A percentile compares a stretch with the other conserved stretches of the same genome.
Conservation (phyloP, 1,140 invertebrate species). For the Neotoxoptera formosana region DNA sequence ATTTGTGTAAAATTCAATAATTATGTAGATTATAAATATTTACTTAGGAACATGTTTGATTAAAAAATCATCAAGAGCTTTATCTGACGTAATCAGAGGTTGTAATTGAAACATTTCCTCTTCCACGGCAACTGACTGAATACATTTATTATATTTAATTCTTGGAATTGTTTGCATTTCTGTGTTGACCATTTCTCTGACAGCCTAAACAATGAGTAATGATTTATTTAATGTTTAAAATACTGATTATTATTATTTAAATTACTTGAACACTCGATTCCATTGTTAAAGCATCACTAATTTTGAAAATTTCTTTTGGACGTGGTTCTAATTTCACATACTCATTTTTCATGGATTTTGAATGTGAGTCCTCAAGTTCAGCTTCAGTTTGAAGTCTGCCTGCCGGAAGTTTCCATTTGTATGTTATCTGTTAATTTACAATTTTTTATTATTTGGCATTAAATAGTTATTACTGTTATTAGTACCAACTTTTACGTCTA, state of each 20-base stretch:
- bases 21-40: not conserved
- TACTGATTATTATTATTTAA: not conserved
- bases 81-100: not conserved
- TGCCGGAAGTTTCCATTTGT: conserved; percentile 35
- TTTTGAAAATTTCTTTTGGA: not conserved
- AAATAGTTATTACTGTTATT: too few species aligned
- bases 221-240: not conserved
- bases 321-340: conserved; percentile 49
- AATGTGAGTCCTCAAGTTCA: not conserved
- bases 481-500: not conserved
- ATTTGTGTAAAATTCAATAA: not conserved
- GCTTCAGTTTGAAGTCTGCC: not conserved
- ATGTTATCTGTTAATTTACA: conserved; percentile 19
- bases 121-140: conserved; percentile 18
- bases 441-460: not conserved
- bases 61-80: conserved; percentile 36
- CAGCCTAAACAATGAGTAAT: not conserved
- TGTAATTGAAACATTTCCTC: conserved; percentile 49
- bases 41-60: conserved; percentile 51
- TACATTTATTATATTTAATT: conserved; percentile 46
- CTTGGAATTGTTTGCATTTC: conserved; percentile 44
- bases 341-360: not conserved
- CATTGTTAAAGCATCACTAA: not conserved
- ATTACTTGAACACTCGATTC: conserved; percentile 30
- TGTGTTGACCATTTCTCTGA: not conserved